A percentile compares a stretch with the other conserved stretches of the same genome.
These are phyloP conservation scores for Theristicus caerulescens DNA, from an alignment of 2,113 vertebrate species.

Conservation along the genomic window DNA sequence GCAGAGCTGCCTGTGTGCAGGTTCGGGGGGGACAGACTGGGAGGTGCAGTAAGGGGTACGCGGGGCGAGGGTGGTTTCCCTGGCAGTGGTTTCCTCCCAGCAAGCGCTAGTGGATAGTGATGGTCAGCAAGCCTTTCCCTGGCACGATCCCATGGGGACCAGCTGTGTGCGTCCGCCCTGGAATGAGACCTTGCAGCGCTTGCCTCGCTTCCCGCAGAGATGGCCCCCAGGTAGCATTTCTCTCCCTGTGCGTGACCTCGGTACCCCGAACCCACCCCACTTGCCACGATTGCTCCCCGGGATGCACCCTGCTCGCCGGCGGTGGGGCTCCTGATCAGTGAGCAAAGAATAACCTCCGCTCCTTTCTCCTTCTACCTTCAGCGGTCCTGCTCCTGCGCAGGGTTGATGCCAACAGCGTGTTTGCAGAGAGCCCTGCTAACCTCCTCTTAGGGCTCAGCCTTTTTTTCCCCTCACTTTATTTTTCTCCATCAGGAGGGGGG, in stretches of 20 bases:
- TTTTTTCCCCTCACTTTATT: not conserved
- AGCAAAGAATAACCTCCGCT: not conserved
- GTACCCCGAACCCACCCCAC: not conserved
- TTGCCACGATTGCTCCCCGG: not conserved
- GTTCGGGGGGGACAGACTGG: rapidly evolving
- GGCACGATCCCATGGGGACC: rapidly evolving
- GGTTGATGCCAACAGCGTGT: rapidly evolving
- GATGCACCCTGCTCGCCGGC: rapidly evolving
- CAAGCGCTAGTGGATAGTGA: rapidly evolving
- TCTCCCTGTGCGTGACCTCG: not conserved
- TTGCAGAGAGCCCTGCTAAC: not conserved
- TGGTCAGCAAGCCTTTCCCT: not conserved
- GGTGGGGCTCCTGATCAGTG: rapidly evolving
- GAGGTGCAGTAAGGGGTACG: not conserved
- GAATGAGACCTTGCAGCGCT: not conserved
- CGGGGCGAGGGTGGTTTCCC: rapidly evolving
- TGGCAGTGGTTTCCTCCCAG: not conserved
- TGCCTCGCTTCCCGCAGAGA: not conserved
- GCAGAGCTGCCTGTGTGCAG: not conserved
- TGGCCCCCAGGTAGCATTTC: not conserved
- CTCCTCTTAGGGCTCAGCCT: not conserved
- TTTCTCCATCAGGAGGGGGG: not conserved
- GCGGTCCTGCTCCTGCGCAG: not conserved
- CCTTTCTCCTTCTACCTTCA: not conserved
- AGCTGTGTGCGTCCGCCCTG: not conserved